Percentiles rank a stretch among this genome's conserved stretches.
These are phyloP conservation scores for Drosophila arizonae DNA, from an alignment of 1,140 invertebrate genomes.

Conservation along the genomic window DNA sequence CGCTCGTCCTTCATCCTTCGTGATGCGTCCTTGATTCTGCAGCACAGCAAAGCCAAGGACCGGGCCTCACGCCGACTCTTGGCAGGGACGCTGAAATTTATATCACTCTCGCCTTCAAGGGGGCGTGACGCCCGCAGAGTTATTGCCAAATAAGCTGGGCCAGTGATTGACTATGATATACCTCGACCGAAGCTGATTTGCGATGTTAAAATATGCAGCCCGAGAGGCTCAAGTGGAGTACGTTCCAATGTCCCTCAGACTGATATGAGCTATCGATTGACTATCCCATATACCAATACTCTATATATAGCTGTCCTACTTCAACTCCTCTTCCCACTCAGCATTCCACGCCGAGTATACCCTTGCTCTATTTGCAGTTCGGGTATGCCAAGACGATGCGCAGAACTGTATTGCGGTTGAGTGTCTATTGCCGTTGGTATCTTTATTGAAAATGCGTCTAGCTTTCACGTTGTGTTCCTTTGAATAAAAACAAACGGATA, in stretches of 20 bases:
- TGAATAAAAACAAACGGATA: slow-evolving; percentile 9
- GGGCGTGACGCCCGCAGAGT: slow-evolving; percentile 28
- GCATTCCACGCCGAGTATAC: background rate
- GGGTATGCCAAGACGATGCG: background rate
- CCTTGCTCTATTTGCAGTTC: background rate
- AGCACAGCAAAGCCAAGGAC: slow-evolving; percentile 1
- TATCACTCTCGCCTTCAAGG: slow-evolving; percentile 16
- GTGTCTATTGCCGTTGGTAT: background rate
- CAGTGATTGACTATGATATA: slow-evolving; percentile 29
- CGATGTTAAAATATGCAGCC: too few relatives aligned
- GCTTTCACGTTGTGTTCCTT: background rate
- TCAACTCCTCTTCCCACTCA: too few relatives aligned
- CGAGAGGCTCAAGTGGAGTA: too few relatives aligned
- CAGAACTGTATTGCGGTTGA: slow-evolving; percentile 1
- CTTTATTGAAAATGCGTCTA: slow-evolving; percentile 13
- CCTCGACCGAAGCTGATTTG: background rate
- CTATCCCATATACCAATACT: too few relatives aligned
- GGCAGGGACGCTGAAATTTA: slow-evolving; percentile 11
- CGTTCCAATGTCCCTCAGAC: too few relatives aligned
- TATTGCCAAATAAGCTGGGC: slow-evolving; percentile 28
- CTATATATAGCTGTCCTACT: too few relatives aligned
- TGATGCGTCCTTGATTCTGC: slow-evolving; percentile 41
- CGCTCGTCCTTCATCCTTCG: too few relatives aligned
- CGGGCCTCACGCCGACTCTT: background rate
- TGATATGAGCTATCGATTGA: too few relatives aligned